phyloP scores from a whole-genome alignment of 1,140 invertebrate genomes.

The Euglossa dilemma region DNA sequence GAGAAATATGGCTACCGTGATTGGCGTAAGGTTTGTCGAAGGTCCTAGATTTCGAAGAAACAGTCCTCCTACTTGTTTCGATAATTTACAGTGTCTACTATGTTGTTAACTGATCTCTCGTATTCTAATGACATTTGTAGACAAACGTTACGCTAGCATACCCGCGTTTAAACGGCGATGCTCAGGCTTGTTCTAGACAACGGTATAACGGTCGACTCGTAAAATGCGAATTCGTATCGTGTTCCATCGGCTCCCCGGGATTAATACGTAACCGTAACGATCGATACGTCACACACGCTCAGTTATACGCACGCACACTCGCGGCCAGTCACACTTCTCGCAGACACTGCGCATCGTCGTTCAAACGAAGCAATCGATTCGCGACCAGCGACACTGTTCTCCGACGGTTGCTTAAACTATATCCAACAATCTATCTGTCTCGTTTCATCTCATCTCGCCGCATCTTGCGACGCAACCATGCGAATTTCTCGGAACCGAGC shows the following conservation, averaged over 20 bases:
- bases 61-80: constrained; percentile 14
- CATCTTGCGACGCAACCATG: background rate
- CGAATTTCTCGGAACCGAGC: background rate
- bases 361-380: constrained; percentile 70
- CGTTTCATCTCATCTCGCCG: background rate
- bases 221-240: background rate
- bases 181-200: background rate
- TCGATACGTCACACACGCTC: constrained; percentile 47
- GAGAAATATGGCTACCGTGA: constrained; percentile 2
- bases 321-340: constrained; percentile 17
- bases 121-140: constrained; percentile 20
- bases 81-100: constrained; percentile 31
- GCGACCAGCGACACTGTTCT: constrained; percentile 46
- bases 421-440: background rate
- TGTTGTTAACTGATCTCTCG: constrained; percentile 1
- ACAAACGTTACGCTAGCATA: constrained; percentile 49
- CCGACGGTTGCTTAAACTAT: background rate
- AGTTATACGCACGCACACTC: constrained; percentile 34
- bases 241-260: background rate
- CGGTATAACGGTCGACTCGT: background rate
- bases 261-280: constrained; percentile 19
- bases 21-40: constrained; percentile 44
- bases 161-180: constrained; percentile 59
- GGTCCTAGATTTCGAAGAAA: constrained; percentile 19
- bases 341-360: constrained; percentile 69